These are phyloP conservation scores for Nomada ferruginata DNA, from an alignment of 2,888 invertebrate species.

Conservation along the genomic window DNA sequence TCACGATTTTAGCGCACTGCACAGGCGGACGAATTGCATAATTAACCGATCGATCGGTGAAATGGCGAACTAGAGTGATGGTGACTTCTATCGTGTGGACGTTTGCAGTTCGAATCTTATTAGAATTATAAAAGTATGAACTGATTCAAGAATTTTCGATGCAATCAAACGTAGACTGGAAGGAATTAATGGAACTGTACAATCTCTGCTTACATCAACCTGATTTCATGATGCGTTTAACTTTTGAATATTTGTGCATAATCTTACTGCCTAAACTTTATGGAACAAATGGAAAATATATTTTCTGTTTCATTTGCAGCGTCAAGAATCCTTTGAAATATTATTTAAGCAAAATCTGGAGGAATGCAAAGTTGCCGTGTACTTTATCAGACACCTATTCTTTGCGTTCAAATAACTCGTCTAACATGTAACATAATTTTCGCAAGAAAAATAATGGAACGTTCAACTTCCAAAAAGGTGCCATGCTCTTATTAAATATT, in stretches of 20 bases:
- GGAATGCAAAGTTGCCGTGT: no score
- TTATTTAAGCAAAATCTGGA: no score
- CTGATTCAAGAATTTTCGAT: neutral
- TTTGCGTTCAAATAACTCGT: no score
- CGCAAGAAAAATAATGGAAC: no score
- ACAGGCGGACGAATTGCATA: constrained; percentile 28
- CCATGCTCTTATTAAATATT: no score
- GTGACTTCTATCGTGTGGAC: constrained; percentile 1
- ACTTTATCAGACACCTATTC: no score
- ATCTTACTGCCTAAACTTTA: neutral
- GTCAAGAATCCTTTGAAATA: neutral
- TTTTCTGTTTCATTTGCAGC: neutral
- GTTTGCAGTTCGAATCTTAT: neutral
- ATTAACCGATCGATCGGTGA: constrained; percentile 34
- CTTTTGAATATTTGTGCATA: neutral
- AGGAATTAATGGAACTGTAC: neutral
- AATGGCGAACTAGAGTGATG: neutral
- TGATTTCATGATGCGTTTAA: neutral
- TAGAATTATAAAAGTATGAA: neutral
- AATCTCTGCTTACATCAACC: neutral
- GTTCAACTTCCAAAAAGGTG: no score
- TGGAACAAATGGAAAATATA: neutral
- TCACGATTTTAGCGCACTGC: constrained; percentile 28
- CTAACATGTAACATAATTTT: no score
- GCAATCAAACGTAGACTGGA: neutral